Evolutionary conservation across 53 echinoderm and acorn worm genomes (phyloP), one percentile per base, ranked within the genome.

Genomic region (Holothuria leucospilota): DNA sequence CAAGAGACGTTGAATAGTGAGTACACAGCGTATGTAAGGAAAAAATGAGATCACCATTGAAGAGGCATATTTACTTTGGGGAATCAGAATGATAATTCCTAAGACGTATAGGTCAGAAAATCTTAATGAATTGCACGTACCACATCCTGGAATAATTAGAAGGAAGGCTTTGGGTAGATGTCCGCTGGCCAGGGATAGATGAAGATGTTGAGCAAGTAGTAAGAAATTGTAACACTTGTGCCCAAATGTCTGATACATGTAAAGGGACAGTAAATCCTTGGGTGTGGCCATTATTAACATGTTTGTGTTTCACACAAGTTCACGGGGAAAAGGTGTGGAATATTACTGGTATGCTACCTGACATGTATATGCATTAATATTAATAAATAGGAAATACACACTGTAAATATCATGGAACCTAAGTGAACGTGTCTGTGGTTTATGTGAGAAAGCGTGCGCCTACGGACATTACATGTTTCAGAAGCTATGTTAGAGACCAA

Each of bases 21-120:
- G 65, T 71, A 58, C 51, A 79, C 51, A 30, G 85, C 89, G 38
- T 91, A 41, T 39, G 67, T 88, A 28, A 83, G 30, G 29, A n/a
- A n/a, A n/a, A n/a, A n/a, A n/a, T n/a, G n/a, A n/a, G n/a, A n/a
- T n/a, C n/a, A n/a, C 56, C 87, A 34, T 41, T 41, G 64, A 63
- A 46, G 91, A 88, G 82, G 79, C 77, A 46, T 89, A 88, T 86
- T 63, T 91, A 20, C 24, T 91, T 68, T 91, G 84, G 84, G 92
- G 85, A 38, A 62, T 84, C 29, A 69, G 91, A 81, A 87, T 88
- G 9, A 65, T 91, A 72, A 91, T 91, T 63, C 87, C 91, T 28
- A 34, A 74, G 58, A 91, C 75, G 65, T 75, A 79, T 21, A 70
- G 71, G 65, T 25, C 62, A 39, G 77, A 28, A 83, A 84, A 87